Base-by-base conservation (phyloP, 2,888 invertebrate genomes). In the Agrochola lota region DNA sequence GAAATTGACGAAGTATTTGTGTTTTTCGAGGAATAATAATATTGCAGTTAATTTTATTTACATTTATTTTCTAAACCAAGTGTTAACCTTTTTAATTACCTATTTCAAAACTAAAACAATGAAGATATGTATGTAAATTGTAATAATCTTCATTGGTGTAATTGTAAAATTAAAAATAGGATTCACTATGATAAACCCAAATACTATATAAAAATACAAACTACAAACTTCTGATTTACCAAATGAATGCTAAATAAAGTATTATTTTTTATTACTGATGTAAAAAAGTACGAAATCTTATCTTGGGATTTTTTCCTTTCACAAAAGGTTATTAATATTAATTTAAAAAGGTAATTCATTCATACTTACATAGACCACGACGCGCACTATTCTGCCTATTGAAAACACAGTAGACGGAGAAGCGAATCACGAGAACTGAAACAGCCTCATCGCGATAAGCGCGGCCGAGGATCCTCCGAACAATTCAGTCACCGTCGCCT, bases 401-500 rank as follows among this genome's bases (percentile, higher is more conserved):
- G 35, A 6, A 43, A 46, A 67, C 77, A 74, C 73, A 64, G 59
- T 52, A 72, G 71, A 69, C 67, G 71, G 70, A 66, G 49, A 70
- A 76, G 46, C 77, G 40, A 84, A 83, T 88, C 81, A 87, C 78
- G 81, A 75, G 66, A 75, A 85, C 78, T 80, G 78, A 74, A 67
- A 60, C 64, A 72, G 69, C 67, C 68, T 77, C 85, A 86, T 83
- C 76, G 66, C 84, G 89, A 87, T 91, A 89, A 57, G 76, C 55
- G 55, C 26, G 20, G 35, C 26, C 49, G 76, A 85, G 78, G 86
- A 90, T 83, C 87, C 82, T 71, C 73, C 55, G 82, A n/a, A 78
- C 77, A 59, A 78, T 86, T 82, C 78, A 78, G 80, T 87, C 83
- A 74, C 87, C 88, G 90, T 91, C 84, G 90, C 94, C 95, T 94